Evolutionary conservation across 2,113 vertebrate genomes (phyloP), one percentile per base, ranked within the genome.

Genomic region (Ptychochromis oligacanthus): DNA sequence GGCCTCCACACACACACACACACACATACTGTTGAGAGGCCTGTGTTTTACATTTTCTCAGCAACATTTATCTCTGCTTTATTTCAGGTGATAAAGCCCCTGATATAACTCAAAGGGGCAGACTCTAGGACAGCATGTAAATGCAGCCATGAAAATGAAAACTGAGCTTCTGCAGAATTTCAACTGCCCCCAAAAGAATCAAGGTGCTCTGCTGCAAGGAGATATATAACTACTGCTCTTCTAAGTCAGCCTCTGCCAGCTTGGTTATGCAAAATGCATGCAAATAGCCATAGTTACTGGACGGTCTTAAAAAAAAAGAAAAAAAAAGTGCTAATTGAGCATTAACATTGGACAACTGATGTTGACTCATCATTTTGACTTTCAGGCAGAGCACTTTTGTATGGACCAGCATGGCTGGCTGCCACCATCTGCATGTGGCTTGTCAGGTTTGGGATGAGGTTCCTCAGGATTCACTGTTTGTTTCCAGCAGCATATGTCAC

Each of bases 91-190:
- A 94, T 95, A 92, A 91, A 94, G 87, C 81, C 78, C 62, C 87
- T 70, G 81, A 80, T 89, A 87, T 93, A 91, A 91, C 79, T 87
- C 91, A 93, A 65, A 82, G 85, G 72, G 84, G 46, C 74, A 86
- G 88, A 87, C 87, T 89, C 82, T 60, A 59, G 83, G 90, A 91
- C 84, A 86, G 91, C 90, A 92, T 90, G 92, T 90, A 94, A 93
- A 93, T 93, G 93, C 79, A 90, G 79, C 86, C 77, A 91, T 92
- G 90, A 91, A 92, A 90, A 93, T 88, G 86, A 94, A 94, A 94
- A 92, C 88, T 81, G 58, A 77, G 81, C 87, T 88, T 40, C 77
- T 85, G 92, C 88, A 87, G 72, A 88, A 88, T 89, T 90, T 91
- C 86, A 93, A 93, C 89, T 75, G 81, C 85, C 84, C 92, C 91